Base-by-base conservation (phyloP, 1,140 invertebrate genomes). In the Brachionus rubens region DNA sequence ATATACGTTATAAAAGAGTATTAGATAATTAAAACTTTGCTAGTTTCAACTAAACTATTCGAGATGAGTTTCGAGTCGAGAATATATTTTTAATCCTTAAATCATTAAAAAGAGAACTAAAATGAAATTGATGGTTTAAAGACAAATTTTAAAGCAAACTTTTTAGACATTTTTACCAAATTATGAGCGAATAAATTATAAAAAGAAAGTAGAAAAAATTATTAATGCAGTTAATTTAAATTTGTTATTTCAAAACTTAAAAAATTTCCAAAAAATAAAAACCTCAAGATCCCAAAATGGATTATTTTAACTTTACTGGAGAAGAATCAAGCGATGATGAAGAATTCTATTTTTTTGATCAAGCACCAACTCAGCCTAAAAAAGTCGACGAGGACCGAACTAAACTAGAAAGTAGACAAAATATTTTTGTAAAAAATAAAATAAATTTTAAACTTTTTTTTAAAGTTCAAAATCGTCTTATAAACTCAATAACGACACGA, bases 311-410 rank as follows among this genome's bases (percentile, higher is more conserved):
- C 24, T 65, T 65, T 24, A 43, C 59, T 1, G 59, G 43, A 43
- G 30, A 65, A 28, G 54, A 59, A 16, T 59, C 33, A 19, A 43
- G 19, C 19, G 36, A 43, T 24, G 59, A 65, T 14, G 59, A 65
- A 7, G 59, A 65, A 65, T 65, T 65, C 30, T 65, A 65, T 43
- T 65, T 65, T 65, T 65, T 65, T 24, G 59, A 65, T 16, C 28
- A 26, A 28, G 33, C 36, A 16, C 4, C 9, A 36, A 3, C 33
- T 46, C 19, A 65, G 21, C 7, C 6, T 24, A 28, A 43, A 21
- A 14, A 21, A 21, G 19, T 26, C 3, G 40, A 43, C 10, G 10
- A 24, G 41, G 40, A 65, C 41, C 19, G 21, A 41, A 65, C 41
- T 16, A 43, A 65, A n/a, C 14, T 16, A 40, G 19, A 62, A 46